phyloP scores from a whole-genome alignment of 2,113 vertebrate species.

The Zingel zingel region DNA sequence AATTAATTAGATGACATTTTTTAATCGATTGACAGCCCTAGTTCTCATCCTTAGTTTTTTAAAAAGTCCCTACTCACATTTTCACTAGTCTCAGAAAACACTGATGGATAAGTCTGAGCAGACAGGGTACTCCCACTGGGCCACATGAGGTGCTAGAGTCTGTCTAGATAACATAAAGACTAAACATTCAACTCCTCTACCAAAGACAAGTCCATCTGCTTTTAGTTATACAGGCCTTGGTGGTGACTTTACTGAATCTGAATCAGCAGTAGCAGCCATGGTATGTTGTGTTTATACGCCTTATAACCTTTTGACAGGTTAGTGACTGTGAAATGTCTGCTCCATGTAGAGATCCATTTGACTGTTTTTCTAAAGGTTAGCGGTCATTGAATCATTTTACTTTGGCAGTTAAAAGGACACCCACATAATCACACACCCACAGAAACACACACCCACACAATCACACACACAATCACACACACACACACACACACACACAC shows the following conservation, averaged over 20 bases:
- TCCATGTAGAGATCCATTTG: slow-evolving; percentile 18
- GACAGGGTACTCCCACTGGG: slow-evolving; percentile 35
- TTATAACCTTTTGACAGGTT: slow-evolving; percentile 51
- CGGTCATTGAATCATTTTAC: slow-evolving; percentile 14
- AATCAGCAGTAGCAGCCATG: slow-evolving; percentile 53
- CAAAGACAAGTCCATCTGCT: slow-evolving; percentile 59
- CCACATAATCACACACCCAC: not conserved
- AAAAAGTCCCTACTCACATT: slow-evolving; percentile 21
- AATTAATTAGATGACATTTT: too few species aligned
- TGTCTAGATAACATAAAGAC: slow-evolving; percentile 56
- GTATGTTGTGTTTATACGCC: slow-evolving; percentile 48
- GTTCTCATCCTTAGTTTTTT: not conserved
- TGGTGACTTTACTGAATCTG: slow-evolving; percentile 58
- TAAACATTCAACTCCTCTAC: slow-evolving; percentile 30
- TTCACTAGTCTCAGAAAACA: not conserved
- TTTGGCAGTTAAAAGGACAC: slow-evolving; percentile 12
- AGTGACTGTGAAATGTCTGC: slow-evolving; percentile 37
- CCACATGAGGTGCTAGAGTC: slow-evolving; percentile 27
- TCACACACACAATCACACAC: not conserved
- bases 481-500: not conserved
- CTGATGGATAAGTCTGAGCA: slow-evolving; percentile 31
- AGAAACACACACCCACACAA: not conserved
- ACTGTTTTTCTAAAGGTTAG: slow-evolving; percentile 27
- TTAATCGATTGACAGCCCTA: too few species aligned
- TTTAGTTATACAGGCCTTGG: slow-evolving; percentile 30